Percentiles rank a stretch among this genome's conserved stretches.
Conservation (phyloP, 2,113 vertebrate species). For the Hiodon tergisus region DNA sequence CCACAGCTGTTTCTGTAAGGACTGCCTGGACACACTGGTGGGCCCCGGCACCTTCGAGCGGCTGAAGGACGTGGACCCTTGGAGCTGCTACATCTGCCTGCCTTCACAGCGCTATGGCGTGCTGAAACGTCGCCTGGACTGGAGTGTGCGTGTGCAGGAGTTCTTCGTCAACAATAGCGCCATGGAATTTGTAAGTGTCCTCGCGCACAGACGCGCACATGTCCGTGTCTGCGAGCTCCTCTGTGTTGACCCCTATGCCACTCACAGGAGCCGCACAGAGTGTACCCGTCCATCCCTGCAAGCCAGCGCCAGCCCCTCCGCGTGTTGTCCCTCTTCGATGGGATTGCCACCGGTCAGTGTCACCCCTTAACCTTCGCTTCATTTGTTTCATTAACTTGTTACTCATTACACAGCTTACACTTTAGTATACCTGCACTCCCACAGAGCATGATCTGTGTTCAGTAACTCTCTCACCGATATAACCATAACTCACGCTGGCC, state of each 20-base stretch:
- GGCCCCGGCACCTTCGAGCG: conserved; percentile 65
- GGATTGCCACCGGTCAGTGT: conserved; percentile 80
- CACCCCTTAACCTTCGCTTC: not conserved
- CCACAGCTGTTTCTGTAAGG: conserved; percentile 86
- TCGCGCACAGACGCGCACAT: too few relatives aligned
- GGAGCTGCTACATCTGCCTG: conserved; percentile 88
- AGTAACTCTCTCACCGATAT: too few relatives aligned
- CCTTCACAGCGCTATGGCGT: conserved; percentile 63
- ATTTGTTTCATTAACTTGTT: too few relatives aligned
- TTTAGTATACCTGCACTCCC: too few relatives aligned
- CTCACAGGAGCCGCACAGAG: conserved; percentile 78
- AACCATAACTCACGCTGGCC: too few relatives aligned
- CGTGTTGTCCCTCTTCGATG: conserved; percentile 91
- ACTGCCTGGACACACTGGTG: conserved; percentile 83
- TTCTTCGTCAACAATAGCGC: conserved; percentile 82
- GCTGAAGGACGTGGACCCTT: conserved; percentile 78
- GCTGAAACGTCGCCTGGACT: conserved; percentile 77
- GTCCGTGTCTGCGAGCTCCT: not conserved
- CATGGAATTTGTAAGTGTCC: conserved; percentile 73
- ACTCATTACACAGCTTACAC: too few relatives aligned
- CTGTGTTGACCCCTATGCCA: not conserved
- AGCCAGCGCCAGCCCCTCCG: conserved; percentile 71
- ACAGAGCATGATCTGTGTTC: too few relatives aligned
- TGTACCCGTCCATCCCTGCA: conserved; percentile 80
- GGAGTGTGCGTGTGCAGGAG: conserved; percentile 79